Percentiles rank a stretch among this genome's conserved stretches.
These are phyloP conservation scores for Chaetodon trifascialis DNA, from an alignment of 2,113 vertebrate genomes.

Conservation along the genomic window DNA sequence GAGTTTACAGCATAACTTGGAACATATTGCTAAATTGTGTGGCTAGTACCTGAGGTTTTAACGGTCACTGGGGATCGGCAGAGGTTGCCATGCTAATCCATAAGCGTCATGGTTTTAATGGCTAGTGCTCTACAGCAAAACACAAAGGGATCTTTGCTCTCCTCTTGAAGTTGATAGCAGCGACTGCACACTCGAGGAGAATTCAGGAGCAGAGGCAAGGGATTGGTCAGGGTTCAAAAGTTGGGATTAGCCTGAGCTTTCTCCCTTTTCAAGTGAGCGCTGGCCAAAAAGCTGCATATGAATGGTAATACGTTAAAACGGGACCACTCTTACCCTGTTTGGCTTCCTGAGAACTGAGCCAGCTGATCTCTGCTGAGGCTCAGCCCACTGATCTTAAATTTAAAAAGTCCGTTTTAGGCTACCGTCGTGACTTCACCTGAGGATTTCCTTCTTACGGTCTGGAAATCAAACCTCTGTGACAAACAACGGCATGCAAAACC, in stretches of 20 bases:
- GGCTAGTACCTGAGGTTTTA: conserved; percentile 18
- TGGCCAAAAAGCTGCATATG: conserved; percentile 17
- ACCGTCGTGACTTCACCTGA: not conserved
- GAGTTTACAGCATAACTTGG: not conserved
- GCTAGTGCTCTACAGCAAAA: conserved; percentile 3
- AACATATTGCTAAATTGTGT: conserved; percentile 4
- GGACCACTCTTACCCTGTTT: not conserved
- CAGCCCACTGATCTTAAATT: not conserved
- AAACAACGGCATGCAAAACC: not conserved
- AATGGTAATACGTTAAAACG: conserved; percentile 3
- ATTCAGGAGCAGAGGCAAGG: conserved; percentile 16
- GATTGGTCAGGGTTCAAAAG: conserved; percentile 53
- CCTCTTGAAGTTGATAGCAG: conserved; percentile 29
- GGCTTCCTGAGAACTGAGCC: not conserved
- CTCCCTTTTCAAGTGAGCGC: conserved; percentile 16
- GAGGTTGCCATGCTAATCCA: conserved; percentile 27
- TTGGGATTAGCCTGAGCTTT: conserved; percentile 42
- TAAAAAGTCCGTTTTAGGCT: not conserved
- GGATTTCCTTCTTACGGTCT: not conserved
- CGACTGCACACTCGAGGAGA: conserved; percentile 14
- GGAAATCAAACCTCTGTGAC: not conserved
- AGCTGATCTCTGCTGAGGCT: not conserved
- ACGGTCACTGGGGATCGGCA: not conserved
- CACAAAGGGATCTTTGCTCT: conserved; percentile 7
- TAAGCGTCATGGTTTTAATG: conserved; percentile 21